Percentiles rank a stretch among this genome's conserved stretches.
These are phyloP conservation scores for Oscheius onirici DNA, from an alignment of 2,888 invertebrate genomes.

Conservation along the genomic window DNA sequence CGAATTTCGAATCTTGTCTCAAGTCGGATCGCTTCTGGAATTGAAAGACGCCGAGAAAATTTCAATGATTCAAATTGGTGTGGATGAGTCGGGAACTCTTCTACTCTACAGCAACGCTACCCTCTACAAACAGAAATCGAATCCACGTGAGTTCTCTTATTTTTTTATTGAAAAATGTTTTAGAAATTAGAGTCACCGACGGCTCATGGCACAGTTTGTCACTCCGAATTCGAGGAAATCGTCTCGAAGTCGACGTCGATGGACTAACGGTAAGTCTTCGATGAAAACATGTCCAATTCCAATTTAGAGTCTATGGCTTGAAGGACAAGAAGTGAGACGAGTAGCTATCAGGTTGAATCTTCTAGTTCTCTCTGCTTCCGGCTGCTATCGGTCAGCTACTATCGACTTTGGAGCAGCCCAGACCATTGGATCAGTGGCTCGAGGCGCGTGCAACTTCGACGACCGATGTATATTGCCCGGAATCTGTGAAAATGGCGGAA, in stretches of 20 bases:
- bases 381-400: slow-evolving; percentile 67
- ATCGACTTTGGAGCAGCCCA: slow-evolving; percentile 60
- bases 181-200: slow-evolving; percentile 55
- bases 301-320: slow-evolving; percentile 60
- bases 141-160: slow-evolving; percentile 46
- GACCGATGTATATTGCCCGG: slow-evolving; percentile 59
- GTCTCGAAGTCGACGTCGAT: slow-evolving; percentile 68
- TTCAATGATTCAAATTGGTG: slow-evolving; percentile 55
- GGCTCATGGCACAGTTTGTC: slow-evolving; percentile 67
- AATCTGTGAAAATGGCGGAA: slow-evolving; percentile 66
- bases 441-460: slow-evolving; percentile 52
- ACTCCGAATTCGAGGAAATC: slow-evolving; percentile 61
- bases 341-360: slow-evolving; percentile 56
- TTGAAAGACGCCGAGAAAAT: slow-evolving; percentile 60
- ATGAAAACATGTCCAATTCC: background rate
- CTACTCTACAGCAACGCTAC: slow-evolving; percentile 58
- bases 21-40: slow-evolving; percentile 46
- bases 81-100: slow-evolving; percentile 49
- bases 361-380: slow-evolving; percentile 56
- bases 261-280: slow-evolving; percentile 52
- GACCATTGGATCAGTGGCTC: slow-evolving; percentile 52
- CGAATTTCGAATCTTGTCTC: slow-evolving; percentile 63
- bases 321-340: slow-evolving; percentile 60
- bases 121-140: slow-evolving; percentile 59
- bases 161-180: slow-evolving; percentile 4